Percentiles rank a stretch among this genome's conserved stretches.
Conservation (phyloP, 2,797 vertebrate species). For the Xerus rutilus region DNA sequence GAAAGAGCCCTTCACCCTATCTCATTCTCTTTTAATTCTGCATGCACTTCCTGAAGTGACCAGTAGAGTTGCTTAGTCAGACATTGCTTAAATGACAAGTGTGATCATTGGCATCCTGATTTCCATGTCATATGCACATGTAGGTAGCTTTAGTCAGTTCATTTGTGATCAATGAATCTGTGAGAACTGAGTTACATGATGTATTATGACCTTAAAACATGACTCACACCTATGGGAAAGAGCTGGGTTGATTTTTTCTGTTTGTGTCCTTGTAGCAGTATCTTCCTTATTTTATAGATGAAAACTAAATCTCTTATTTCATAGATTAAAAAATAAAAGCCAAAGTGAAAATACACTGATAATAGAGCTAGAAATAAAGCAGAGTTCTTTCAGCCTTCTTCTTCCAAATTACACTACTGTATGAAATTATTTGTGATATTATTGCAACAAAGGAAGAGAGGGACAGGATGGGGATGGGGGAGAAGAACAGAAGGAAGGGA, state of each 20-base stretch:
- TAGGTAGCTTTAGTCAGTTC: background rate
- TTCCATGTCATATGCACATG: background rate
- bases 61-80: background rate
- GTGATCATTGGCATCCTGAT: background rate
- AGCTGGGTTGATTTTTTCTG: background rate
- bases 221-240: background rate
- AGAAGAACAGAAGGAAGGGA: background rate
- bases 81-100: background rate
- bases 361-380: background rate
- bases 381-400: background rate
- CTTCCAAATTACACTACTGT: background rate
- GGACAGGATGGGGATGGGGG: background rate
- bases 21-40: background rate
- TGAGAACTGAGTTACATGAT: background rate
- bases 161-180: background rate
- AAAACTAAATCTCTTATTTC: background rate
- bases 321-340: background rate
- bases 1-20: background rate
- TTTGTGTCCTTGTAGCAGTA: background rate
- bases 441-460: too few relatives aligned
- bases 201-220: background rate
- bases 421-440: background rate
- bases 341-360: background rate
- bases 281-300: background rate
- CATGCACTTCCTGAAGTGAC: background rate